These are phyloP conservation scores for Tonatia bakeri DNA, from an alignment of 2,113 vertebrate genomes.

Conservation along the genomic window DNA sequence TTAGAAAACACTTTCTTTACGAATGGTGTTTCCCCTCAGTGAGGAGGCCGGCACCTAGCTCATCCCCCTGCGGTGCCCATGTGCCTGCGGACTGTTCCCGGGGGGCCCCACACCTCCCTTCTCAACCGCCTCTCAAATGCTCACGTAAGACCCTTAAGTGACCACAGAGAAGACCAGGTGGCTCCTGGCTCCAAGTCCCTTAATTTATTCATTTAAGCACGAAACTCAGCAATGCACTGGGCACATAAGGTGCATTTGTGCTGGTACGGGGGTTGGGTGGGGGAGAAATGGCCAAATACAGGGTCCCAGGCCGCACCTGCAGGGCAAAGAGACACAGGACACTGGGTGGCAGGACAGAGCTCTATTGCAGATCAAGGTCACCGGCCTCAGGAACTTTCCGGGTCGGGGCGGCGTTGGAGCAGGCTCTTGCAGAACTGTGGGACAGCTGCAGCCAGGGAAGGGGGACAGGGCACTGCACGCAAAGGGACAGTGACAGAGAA, in stretches of 20 bases:
- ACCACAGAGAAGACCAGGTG: not conserved
- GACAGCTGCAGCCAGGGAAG: accelerated
- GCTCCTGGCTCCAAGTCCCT: not conserved
- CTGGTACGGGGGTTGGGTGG: not conserved
- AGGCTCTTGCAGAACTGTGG: not conserved
- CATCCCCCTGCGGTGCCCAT: not conserved
- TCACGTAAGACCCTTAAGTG: not conserved
- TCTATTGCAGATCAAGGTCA: accelerated
- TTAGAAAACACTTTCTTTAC: not conserved
- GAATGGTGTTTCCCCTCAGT: not conserved
- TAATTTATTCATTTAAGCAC: not conserved
- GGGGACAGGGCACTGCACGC: accelerated
- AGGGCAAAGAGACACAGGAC: not conserved
- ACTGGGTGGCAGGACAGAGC: no score
- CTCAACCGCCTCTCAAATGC: not conserved
- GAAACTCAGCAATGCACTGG: not conserved
- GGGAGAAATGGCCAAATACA: not conserved
- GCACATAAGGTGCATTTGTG: accelerated
- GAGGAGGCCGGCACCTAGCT: not conserved
- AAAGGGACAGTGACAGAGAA: no score
- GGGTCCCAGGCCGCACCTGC: no score
- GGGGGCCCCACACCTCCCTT: not conserved
- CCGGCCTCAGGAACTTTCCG: not conserved
- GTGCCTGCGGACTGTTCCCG: not conserved
- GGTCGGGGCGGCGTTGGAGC: accelerated